A percentile compares a stretch with the other conserved stretches of the same genome.
Evolutionary conservation across 2,113 vertebrate genomes (phyloP).

Genomic region (Brevimyrus niger): DNA sequence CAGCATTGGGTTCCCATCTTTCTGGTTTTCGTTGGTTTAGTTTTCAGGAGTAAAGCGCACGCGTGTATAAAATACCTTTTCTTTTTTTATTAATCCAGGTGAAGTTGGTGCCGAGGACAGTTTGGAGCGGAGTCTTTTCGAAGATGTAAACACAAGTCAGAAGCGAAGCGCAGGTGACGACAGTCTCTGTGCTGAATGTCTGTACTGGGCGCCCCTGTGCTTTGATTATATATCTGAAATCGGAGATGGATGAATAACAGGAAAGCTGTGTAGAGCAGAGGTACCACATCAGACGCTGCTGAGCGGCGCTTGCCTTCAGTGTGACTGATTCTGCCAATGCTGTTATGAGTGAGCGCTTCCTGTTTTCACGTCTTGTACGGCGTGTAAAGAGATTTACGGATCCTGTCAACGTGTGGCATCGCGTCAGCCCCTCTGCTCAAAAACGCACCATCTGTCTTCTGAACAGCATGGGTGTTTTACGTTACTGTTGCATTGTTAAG

Average conservation of each 20-base stretch:
- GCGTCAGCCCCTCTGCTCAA: not conserved
- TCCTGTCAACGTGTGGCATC: not conserved
- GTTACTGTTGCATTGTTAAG: not conserved
- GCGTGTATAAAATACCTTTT: not conserved
- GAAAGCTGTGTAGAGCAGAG: not conserved
- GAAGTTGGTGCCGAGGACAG: not conserved
- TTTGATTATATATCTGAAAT: not conserved
- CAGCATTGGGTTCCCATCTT: not conserved
- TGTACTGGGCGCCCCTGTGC: not conserved
- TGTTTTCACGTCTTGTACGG: not conserved
- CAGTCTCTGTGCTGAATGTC: not conserved
- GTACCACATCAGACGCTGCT: not conserved
- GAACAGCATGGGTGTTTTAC: not conserved
- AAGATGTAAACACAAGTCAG: not conserved
- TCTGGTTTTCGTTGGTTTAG: not conserved
- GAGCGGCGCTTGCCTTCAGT: not conserved
- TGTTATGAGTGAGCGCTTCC: not conserved
- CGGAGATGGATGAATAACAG: constrained; percentile 8
- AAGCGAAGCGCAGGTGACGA: constrained; percentile 1
- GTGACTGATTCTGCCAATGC: not conserved
- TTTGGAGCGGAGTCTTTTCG: not conserved
- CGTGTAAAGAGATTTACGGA: constrained; percentile 2
- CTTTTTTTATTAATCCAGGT: not conserved
- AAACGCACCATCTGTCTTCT: constrained; percentile 4
- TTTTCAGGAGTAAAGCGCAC: not conserved